Percentiles rank a stretch among this genome's conserved stretches.
Evolutionary conservation across 2,888 invertebrate species (phyloP).

Genomic region (Diadromus collaris): DNA sequence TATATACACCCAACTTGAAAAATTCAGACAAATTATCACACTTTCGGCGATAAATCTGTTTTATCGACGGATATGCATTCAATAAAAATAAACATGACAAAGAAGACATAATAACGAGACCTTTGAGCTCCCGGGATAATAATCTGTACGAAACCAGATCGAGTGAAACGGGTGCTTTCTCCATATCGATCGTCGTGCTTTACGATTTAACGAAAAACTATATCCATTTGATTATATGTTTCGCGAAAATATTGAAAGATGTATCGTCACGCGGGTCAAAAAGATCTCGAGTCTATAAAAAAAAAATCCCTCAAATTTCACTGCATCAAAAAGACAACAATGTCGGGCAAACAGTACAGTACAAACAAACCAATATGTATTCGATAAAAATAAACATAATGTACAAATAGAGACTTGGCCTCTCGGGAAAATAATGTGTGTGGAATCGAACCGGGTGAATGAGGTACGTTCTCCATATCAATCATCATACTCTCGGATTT

Average conservation of each 20-base stretch:
- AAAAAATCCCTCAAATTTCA: background rate
- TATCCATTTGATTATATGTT: background rate
- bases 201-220: constrained; percentile 2
- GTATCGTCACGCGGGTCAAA: background rate
- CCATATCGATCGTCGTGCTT: background rate
- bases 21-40: background rate
- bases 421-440: too few species aligned
- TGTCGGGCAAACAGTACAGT: too few species aligned
- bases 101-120: too few species aligned
- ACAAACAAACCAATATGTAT: background rate
- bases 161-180: background rate
- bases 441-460: too few species aligned
- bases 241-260: background rate
- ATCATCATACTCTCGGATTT: background rate
- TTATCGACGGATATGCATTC: background rate
- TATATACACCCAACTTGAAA: background rate
- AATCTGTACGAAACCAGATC: too few species aligned
- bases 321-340: background rate
- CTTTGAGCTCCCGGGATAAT: too few species aligned
- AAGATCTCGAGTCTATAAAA: background rate
- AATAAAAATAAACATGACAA: background rate
- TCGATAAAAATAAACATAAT: background rate
- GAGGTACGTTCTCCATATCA: background rate
- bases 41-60: background rate
- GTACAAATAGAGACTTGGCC: too few species aligned